These are phyloP conservation scores for Drosophila nr. medialis DNA, from an alignment of 2,888 invertebrate species.

Conservation along the genomic window DNA sequence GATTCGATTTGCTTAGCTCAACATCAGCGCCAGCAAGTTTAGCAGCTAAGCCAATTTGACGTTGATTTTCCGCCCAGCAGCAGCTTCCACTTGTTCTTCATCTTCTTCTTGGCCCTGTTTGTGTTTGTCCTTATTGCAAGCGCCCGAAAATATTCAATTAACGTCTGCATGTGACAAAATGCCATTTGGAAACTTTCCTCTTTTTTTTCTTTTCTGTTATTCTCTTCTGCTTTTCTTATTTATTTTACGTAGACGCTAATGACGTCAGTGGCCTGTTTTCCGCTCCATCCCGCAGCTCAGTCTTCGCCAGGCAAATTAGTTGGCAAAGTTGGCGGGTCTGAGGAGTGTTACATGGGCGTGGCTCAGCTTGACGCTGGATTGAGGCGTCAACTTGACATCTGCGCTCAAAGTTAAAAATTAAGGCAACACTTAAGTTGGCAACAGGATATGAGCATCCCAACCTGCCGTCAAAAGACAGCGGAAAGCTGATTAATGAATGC, in stretches of 20 bases:
- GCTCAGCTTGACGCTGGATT: slow-evolving; percentile 29
- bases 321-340: slow-evolving; percentile 30
- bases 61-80: slow-evolving; percentile 49
- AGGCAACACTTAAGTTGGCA: slow-evolving; percentile 47
- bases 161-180: slow-evolving; percentile 72
- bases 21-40: slow-evolving; percentile 49
- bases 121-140: slow-evolving; percentile 48
- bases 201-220: slow-evolving; percentile 2
- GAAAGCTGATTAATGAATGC: slow-evolving; percentile 74
- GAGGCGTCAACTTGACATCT: slow-evolving; percentile 68
- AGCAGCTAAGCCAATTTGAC: slow-evolving; percentile 70
- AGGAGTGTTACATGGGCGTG: slow-evolving; percentile 16
- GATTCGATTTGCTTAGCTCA: slow-evolving; percentile 70
- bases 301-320: slow-evolving; percentile 67
- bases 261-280: slow-evolving; percentile 65
- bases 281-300: not conserved
- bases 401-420: slow-evolving; percentile 79
- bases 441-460: slow-evolving; percentile 24
- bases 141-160: slow-evolving; percentile 76
- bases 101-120: slow-evolving; percentile 32
- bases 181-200: slow-evolving; percentile 66
- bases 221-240: not conserved
- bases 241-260: slow-evolving; percentile 60
- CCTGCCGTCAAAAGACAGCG: slow-evolving; percentile 63
- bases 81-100: not conserved